phyloP scores from a whole-genome alignment of 1,140 invertebrate genomes.

The Papilio aristodemus region DNA sequence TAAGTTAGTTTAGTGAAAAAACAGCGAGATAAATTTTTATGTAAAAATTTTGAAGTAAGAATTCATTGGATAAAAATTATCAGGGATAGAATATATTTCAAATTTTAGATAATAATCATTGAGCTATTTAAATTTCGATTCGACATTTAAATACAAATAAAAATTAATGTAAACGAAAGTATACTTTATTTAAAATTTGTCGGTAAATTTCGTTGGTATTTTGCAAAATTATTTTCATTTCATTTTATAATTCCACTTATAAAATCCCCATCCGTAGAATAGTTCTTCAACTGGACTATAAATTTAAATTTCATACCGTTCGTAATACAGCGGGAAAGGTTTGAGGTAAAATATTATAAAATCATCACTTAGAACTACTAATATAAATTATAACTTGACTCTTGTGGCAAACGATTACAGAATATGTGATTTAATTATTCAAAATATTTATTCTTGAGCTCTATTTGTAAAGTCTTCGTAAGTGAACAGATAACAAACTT shows the following conservation, averaged over 20 bases:
- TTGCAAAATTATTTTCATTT: slow-evolving; percentile 11
- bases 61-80: too few species aligned
- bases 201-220: not conserved
- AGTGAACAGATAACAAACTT: too few species aligned
- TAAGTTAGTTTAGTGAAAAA: too few species aligned
- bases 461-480: too few species aligned
- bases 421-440: too few species aligned
- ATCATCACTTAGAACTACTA: not conserved
- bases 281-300: not conserved
- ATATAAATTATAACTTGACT: not conserved
- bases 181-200: not conserved
- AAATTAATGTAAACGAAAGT: slow-evolving; percentile 1
- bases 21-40: too few species aligned
- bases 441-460: too few species aligned
- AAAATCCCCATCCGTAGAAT: not conserved
- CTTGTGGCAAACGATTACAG: too few species aligned
- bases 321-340: not conserved
- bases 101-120: too few species aligned
- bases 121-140: too few species aligned
- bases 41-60: too few species aligned
- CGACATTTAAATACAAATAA: not conserved
- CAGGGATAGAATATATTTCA: too few species aligned
- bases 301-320: not conserved
- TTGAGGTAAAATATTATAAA: not conserved
- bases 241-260: slow-evolving; percentile 10